These are phyloP conservation scores for Poeciliopsis occidentalis DNA, from an alignment of 2,113 vertebrate genomes.

Conservation along the genomic window DNA sequence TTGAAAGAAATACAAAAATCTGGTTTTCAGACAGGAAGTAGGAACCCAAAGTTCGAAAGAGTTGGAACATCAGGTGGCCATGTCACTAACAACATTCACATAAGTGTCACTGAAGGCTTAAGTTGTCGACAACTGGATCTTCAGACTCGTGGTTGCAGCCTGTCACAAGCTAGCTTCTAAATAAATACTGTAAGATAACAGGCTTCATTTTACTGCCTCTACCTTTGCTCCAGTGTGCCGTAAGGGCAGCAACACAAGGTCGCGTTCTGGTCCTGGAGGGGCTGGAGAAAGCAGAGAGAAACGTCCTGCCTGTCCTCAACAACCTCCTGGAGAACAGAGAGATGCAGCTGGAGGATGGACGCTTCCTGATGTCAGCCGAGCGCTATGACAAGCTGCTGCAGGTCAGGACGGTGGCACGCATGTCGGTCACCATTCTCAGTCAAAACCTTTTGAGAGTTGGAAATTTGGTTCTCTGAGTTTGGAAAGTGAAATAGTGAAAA, in stretches of 20 bases:
- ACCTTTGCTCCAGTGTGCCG: slow-evolving; percentile 86
- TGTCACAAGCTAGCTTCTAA: too few relatives aligned
- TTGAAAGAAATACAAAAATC: too few relatives aligned
- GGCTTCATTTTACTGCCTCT: background rate
- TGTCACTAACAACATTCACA: too few relatives aligned
- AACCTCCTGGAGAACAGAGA: slow-evolving; percentile 97
- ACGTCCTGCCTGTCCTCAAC: slow-evolving; percentile 93
- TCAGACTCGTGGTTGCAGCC: too few relatives aligned
- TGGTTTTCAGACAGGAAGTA: too few relatives aligned
- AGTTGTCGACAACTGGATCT: too few relatives aligned
- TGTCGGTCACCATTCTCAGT: too few relatives aligned
- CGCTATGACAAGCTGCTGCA: slow-evolving; percentile 94
- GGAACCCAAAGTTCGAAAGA: too few relatives aligned
- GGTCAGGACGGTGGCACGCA: slow-evolving; percentile 71
- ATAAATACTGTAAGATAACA: too few relatives aligned
- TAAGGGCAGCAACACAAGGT: slow-evolving; percentile 92
- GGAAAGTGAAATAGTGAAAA: background rate
- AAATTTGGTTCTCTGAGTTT: background rate
- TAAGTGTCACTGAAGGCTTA: too few relatives aligned
- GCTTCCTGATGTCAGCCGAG: slow-evolving; percentile 93
- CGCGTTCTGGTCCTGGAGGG: slow-evolving; percentile 94
- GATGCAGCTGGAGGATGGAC: slow-evolving; percentile 98
- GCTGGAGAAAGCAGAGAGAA: slow-evolving; percentile 94
- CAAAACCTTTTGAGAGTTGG: background rate
- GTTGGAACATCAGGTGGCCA: too few relatives aligned